phyloP scores from a whole-genome alignment of 1,140 invertebrate species.

The Phthorimaea operculella region DNA sequence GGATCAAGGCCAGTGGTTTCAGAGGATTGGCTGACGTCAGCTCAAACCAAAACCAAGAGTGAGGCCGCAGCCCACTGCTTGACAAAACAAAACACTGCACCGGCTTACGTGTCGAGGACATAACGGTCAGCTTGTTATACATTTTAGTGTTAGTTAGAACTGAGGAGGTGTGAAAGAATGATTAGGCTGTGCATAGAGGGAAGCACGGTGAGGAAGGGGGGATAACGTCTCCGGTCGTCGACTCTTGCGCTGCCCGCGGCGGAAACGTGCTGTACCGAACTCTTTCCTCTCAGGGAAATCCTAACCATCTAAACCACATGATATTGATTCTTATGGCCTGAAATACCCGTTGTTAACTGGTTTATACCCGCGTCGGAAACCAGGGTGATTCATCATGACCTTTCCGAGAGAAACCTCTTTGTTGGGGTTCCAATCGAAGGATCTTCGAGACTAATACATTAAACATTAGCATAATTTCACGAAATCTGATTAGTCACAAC shows the following conservation, averaged over 20 bases:
- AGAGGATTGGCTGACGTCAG: constrained; percentile 46
- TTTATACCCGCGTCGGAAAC: too few species aligned
- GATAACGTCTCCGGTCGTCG: constrained; percentile 3
- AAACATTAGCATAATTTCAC: too few species aligned
- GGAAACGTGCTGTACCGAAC: background rate
- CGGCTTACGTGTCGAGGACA: constrained; percentile 9
- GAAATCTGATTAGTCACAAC: too few species aligned
- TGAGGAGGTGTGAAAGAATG: constrained; percentile 16
- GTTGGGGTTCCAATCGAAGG: background rate
- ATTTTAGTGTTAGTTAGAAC: constrained; percentile 23
- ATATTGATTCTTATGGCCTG: too few species aligned
- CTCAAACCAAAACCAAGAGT: constrained; percentile 35
- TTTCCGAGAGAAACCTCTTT: background rate
- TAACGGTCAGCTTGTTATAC: constrained; percentile 22
- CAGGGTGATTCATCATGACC: background rate
- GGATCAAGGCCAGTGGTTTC: constrained; percentile 37
- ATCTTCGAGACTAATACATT: too few species aligned
- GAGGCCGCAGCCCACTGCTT: constrained; percentile 25
- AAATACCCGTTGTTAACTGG: too few species aligned
- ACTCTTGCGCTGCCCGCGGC: background rate
- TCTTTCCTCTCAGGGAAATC: background rate
- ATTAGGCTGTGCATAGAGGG: background rate
- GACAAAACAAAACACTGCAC: constrained; percentile 9
- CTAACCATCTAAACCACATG: background rate
- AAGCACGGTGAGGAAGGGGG: background rate